Evolutionary conservation across 2,888 invertebrate genomes (phyloP).

Genomic region (Ornithoptera priamus): DNA sequence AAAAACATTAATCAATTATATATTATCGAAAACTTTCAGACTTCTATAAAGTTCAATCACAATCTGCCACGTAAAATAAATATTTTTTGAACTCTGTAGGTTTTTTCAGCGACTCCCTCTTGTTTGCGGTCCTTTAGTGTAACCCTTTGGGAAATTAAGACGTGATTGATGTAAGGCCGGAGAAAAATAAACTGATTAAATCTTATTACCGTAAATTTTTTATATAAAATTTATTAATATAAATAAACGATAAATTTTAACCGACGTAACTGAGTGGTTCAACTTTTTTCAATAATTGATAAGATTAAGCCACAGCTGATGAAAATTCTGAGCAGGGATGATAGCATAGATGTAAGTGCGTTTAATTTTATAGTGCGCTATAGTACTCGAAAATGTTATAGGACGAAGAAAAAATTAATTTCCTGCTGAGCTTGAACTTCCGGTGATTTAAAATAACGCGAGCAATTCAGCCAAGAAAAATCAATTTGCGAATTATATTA

Average conservation of each 20-base stretch:
- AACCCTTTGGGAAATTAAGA: slow-evolving; percentile 65
- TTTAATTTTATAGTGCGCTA: too few species aligned
- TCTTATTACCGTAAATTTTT: background rate
- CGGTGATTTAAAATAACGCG: too few species aligned
- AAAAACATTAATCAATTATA: background rate
- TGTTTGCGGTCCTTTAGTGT: slow-evolving; percentile 56
- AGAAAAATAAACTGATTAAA: slow-evolving; percentile 18
- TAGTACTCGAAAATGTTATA: too few species aligned
- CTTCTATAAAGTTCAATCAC: background rate
- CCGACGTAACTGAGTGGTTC: too few species aligned
- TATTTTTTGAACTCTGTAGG: background rate
- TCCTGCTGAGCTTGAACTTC: too few species aligned
- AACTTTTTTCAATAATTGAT: too few species aligned
- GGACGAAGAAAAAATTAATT: too few species aligned
- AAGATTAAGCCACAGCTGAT: too few species aligned
- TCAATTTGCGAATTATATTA: too few species aligned
- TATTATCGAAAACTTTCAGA: background rate
- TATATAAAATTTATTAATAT: background rate
- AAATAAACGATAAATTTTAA: background rate
- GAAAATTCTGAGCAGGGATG: too few species aligned
- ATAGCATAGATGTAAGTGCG: too few species aligned
- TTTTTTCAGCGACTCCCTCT: slow-evolving; percentile 34
- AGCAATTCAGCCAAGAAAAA: too few species aligned
- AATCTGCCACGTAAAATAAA: background rate
- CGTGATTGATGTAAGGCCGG: slow-evolving; percentile 49